Base-by-base conservation (phyloP, 2,888 invertebrate species). In the Rugalucina vietnamica region DNA sequence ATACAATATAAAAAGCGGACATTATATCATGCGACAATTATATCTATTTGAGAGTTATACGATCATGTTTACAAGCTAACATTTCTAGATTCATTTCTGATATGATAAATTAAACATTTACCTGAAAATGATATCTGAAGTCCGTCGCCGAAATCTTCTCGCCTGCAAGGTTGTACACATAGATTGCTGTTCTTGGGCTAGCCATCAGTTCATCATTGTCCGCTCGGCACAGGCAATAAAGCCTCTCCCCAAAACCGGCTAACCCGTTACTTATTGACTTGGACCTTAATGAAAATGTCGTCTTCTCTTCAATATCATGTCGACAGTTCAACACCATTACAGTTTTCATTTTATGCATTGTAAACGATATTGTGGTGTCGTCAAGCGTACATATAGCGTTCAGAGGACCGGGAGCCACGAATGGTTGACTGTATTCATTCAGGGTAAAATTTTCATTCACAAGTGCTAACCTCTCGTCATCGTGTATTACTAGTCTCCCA, bases 91-190 rank as follows among this genome's bases (percentile, higher is more conserved):
- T 34, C 21, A 27, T 14, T 21, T 1, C 32, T 10, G 34, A 32
- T 65, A 32, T 65, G 34, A 3, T 34, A 34, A 4, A 8, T 4
- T 60, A 8, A 60, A 27, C 18, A 21, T 1, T 10, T 65, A 65
- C 65, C 65, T 65, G 65, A 65, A 65, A 65, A 65, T 65, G 65
- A 18, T 65, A 65, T 34, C 34, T 65, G 34, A 65, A 65, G 21
- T 65, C 65, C 1, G 65, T 65, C 1, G 65, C 65, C 32, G 34
- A 18, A 10, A n/a, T 18, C 21, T 65, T 65, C 32, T 65, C 65
- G 10, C 65, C 65, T 65, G 65, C 34, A 21, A 65, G 32, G 34
- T 65, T 34, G 65, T 65, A 65, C 2, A 34, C 34, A 18, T 65
- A 65, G 21, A 65, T 65, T 65, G 65, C 65, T 34, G 65, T 65